phyloP scores from a whole-genome alignment of 2,113 vertebrate genomes.

The Mungos mungo region DNA sequence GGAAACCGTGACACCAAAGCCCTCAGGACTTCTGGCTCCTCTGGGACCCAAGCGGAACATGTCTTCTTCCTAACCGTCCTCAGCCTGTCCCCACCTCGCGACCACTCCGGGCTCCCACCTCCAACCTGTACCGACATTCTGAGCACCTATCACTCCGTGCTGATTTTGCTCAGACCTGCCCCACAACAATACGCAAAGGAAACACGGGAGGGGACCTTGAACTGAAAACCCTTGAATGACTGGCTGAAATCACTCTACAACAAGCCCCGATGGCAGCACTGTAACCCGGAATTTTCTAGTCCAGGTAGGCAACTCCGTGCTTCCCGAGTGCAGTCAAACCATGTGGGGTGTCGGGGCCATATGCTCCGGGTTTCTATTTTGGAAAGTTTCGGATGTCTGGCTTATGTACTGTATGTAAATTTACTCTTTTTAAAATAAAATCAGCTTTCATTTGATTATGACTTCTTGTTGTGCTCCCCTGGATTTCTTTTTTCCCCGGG shows the following conservation, averaged over 20 bases:
- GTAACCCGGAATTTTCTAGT: neutral
- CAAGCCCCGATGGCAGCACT: no score
- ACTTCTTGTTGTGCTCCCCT: conserved; percentile 34
- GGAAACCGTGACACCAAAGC: neutral
- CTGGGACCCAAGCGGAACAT: neutral
- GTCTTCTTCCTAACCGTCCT: neutral
- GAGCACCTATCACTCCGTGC: neutral
- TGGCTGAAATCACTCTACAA: neutral
- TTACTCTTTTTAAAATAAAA: conserved; percentile 59
- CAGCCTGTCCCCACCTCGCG: neutral
- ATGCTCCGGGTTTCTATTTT: conserved; percentile 45
- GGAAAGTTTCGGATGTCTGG: conserved; percentile 51
- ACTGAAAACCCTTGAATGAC: neutral
- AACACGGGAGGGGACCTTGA: neutral
- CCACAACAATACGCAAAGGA: neutral
- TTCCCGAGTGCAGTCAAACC: neutral
- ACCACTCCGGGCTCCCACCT: neutral
- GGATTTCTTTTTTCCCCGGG: no score
- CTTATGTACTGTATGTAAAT: conserved; percentile 63
- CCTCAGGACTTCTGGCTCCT: neutral
- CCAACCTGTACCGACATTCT: neutral
- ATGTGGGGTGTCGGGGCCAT: neutral
- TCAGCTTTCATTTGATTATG: conserved; percentile 46
- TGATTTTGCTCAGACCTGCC: neutral
- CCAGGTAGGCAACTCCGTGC: neutral